Conservation (phyloP, 2,797 vertebrate species). For the Argentina silus region DNA sequence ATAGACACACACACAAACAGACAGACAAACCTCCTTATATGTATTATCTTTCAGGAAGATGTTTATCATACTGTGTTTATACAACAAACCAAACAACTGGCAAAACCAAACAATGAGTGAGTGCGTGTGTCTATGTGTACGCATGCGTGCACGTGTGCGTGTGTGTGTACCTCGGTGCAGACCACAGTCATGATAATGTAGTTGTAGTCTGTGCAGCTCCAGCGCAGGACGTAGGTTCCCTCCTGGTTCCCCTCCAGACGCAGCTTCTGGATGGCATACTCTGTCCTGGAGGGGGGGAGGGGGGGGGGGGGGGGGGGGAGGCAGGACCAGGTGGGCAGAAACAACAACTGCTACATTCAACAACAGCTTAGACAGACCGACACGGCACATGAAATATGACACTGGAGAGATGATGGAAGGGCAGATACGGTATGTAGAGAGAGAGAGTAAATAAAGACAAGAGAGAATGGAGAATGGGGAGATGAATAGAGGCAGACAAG, state of each 20-base stretch:
- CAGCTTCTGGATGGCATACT: constrained; percentile 92
- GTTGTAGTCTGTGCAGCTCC: constrained; percentile 95
- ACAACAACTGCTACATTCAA: neutral
- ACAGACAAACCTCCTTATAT: too few relatives aligned
- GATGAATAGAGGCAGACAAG: too few relatives aligned
- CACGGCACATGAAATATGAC: too few relatives aligned
- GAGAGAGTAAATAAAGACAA: neutral
- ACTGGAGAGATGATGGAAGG: neutral
- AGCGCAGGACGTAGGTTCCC: constrained; percentile 91
- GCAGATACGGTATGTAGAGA: neutral
- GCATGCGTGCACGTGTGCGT: neutral
- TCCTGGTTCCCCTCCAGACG: constrained; percentile 92
- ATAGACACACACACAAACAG: too few relatives aligned
- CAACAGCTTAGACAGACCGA: neutral
- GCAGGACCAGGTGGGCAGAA: neutral
- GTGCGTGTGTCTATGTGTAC: neutral
- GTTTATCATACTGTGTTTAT: too few relatives aligned
- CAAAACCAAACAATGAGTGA: neutral
- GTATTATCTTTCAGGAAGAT: too few relatives aligned
- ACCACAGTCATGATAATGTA: constrained; percentile 97
- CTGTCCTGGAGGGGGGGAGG: constrained; percentile 79
- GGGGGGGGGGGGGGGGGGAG: neutral
- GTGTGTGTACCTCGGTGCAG: constrained; percentile 85
- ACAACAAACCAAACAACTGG: neutral
- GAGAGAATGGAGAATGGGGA: neutral